Conservation (phyloP, 1,140 invertebrate species). For the Notospermus geniculatus region DNA sequence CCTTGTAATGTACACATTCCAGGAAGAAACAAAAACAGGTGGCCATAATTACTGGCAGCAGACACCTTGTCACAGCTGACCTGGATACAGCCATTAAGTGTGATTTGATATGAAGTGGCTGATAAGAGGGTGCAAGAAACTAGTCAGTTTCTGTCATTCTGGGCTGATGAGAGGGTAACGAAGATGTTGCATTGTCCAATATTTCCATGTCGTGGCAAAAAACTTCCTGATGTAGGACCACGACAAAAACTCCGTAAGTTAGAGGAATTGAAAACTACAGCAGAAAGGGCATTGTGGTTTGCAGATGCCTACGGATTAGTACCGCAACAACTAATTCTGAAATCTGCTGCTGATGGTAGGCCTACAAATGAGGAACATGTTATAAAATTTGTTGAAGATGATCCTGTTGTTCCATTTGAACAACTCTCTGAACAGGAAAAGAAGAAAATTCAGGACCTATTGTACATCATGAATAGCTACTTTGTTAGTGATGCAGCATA, state of each 20-base stretch:
- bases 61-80: no score
- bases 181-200: no score
- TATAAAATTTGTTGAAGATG: neutral
- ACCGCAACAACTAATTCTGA: neutral
- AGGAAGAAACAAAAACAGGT: no score
- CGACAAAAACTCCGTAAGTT: neutral
- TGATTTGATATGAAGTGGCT: no score
- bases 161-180: no score
- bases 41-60: no score
- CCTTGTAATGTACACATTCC: no score
- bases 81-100: no score
- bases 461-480: neutral
- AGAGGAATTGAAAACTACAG: neutral
- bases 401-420: neutral
- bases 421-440: neutral
- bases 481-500: conserved; percentile 7
- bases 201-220: conserved; percentile 2
- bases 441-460: neutral
- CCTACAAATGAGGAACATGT: neutral
- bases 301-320: neutral
- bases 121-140: no score
- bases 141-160: no score
- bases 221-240: neutral
- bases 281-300: neutral
- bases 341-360: neutral